Evolutionary conservation across 2,888 invertebrate genomes (phyloP), one percentile per base, ranked within the genome.

Genomic region (Tipula confusa): DNA sequence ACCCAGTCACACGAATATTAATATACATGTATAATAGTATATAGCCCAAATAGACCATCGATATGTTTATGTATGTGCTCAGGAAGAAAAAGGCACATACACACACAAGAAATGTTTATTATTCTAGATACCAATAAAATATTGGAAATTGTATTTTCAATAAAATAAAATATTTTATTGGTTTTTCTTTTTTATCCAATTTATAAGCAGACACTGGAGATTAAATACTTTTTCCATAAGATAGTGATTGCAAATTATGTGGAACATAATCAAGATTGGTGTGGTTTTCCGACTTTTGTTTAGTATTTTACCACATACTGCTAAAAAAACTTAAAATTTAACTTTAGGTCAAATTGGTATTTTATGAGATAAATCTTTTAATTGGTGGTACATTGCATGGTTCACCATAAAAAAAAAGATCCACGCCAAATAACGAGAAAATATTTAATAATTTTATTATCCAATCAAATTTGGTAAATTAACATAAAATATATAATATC

Each of bases 91-190:
- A 18, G 64, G 11, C 18, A 64, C 64, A 24, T 24, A 64, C 24
- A 24, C 64, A 24, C 64, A 64, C 24, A 24, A 64, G 64, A 64
- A 24, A 64, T 64, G 64, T 64, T 64, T 64, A 64, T 64, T 64
- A 64, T 24, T 64, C 64, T 7, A 24, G 24, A 64, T 64, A 24
- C 24, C 24, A 64, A 64, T 64, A 64, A 64, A 64, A 24, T 64
- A 64, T 64, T 64, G 18, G 24, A 64, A 64, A 64, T 64, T 64
- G 64, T 64, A 64, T 64, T 64, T 64, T 64, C 64, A 64, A 64
- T 64, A 64, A 64, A 64, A 64, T 64, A 64, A 64, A 64, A 64
- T 64, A 64, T 64, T 64, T 64, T 64, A 64, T 64, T 9, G 64
- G 24, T 24, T 64, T 64, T 64, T 64, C 64, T 64, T 13, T 64